Conservation (phyloP, 2,888 invertebrate species). For the Apamea sordens region DNA sequence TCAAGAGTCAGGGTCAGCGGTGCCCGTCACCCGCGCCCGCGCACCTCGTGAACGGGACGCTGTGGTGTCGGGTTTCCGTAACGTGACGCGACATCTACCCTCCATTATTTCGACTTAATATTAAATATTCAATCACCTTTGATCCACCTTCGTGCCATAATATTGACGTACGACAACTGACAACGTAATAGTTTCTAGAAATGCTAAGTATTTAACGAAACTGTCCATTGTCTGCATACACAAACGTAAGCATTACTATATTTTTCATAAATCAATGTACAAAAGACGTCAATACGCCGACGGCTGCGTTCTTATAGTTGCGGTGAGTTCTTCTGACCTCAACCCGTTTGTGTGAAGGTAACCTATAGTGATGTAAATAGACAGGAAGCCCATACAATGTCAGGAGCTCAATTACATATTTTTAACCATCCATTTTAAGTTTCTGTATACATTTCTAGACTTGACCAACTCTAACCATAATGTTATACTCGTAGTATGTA, state of each 20-base stretch:
- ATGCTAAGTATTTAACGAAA: conserved; percentile 18
- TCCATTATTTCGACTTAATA: conserved; percentile 45
- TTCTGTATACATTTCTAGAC: conserved; percentile 36
- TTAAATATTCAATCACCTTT: neutral
- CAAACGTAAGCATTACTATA: conserved; percentile 34
- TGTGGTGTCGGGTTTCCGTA: conserved; percentile 82
- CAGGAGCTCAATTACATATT: conserved; percentile 76
- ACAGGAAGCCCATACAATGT: conserved; percentile 87
- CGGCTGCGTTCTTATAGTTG: conserved; percentile 67
- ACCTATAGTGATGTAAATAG: conserved; percentile 87
- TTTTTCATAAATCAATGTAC: conserved; percentile 62
- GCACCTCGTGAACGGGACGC: conserved; percentile 74
- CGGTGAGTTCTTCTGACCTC: conserved; percentile 82
- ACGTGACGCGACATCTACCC: conserved; percentile 75
- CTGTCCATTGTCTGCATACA: conserved; percentile 44
- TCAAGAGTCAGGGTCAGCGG: conserved; percentile 89
- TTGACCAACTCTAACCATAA: neutral
- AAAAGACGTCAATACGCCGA: conserved; percentile 59
- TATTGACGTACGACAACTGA: neutral
- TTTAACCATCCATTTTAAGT: conserved; percentile 60
- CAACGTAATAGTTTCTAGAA: conserved; percentile 17
- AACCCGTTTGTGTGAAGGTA: conserved; percentile 88
- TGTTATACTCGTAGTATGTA: neutral
- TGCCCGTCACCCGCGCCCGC: conserved; percentile 84
- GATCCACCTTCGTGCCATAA: neutral